Conservation (phyloP, 2,888 invertebrate genomes). For the Hyalella azteca region DNA sequence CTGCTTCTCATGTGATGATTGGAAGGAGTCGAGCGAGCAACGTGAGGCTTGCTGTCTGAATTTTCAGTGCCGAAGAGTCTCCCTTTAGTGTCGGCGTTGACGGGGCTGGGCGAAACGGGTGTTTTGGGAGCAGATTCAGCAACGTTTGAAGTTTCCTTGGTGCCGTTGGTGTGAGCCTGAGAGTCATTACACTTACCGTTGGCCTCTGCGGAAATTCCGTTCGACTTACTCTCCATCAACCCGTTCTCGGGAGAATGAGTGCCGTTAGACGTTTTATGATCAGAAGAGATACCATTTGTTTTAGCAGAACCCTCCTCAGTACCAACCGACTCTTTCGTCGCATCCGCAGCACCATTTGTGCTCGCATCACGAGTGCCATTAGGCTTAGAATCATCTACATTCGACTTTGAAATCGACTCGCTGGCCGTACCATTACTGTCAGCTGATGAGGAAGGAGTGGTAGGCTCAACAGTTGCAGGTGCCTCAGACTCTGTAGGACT, state of each 20-base stretch:
- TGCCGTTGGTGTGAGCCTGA: neutral
- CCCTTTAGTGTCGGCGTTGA: neutral
- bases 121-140: conserved; percentile 5
- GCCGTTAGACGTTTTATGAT: conserved; percentile 5
- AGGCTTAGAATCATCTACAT: neutral
- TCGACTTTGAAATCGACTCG: conserved; percentile 24
- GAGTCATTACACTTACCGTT: neutral
- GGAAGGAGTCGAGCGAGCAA: conserved; percentile 21
- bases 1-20: conserved; percentile 56
- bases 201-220: neutral
- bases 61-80: conserved; percentile 10
- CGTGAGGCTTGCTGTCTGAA: neutral
- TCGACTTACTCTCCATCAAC: neutral
- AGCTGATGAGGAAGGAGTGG: neutral
- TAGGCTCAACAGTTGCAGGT: neutral
- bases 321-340: conserved; percentile 59
- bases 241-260: neutral
- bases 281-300: neutral
- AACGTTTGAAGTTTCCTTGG: neutral
- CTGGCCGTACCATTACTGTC: conserved; percentile 8
- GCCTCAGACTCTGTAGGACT: neutral
- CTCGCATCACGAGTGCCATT: conserved; percentile 66
- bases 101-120: conserved; percentile 17
- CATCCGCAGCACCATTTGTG: conserved; percentile 64
- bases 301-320: neutral